Percentiles rank a stretch among this genome's conserved stretches.
These are phyloP conservation scores for Larimichthys polyactis DNA, from an alignment of 2,113 vertebrate genomes.

Conservation along the genomic window DNA sequence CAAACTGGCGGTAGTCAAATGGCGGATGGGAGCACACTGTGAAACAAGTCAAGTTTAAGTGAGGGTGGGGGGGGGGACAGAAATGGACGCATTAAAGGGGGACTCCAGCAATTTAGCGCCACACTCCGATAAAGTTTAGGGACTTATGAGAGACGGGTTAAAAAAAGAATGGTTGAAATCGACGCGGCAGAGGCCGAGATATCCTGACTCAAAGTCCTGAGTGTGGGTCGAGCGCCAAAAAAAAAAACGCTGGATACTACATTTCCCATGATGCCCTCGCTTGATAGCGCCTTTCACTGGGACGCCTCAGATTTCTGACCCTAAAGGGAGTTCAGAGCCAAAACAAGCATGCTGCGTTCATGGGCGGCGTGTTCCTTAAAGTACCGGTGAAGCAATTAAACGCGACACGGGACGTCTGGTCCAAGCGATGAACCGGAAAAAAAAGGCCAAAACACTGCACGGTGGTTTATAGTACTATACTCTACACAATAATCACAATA, in stretches of 20 bases:
- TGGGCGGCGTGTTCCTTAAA: slow-evolving; percentile 1
- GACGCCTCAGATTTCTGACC: neutral
- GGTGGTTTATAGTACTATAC: neutral
- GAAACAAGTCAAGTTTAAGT: slow-evolving; percentile 72
- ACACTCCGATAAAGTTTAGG: slow-evolving; percentile 34
- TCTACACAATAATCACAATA: neutral
- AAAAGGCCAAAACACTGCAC: neutral
- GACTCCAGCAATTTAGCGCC: neutral
- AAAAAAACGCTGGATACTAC: neutral
- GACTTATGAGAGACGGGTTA: neutral
- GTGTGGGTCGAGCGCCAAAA: neutral
- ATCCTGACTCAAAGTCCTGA: neutral
- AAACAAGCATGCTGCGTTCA: neutral
- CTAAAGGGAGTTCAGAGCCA: neutral
- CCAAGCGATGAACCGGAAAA: neutral
- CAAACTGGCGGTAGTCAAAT: slow-evolving; percentile 73
- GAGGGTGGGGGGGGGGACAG: slow-evolving; percentile 2
- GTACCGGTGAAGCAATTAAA: neutral
- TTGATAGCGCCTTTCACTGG: neutral
- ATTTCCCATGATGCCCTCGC: slow-evolving; percentile 39
- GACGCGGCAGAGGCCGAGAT: slow-evolving; percentile 10
- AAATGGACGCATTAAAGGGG: slow-evolving; percentile 53
- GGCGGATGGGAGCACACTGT: slow-evolving; percentile 69
- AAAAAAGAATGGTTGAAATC: slow-evolving; percentile 44
- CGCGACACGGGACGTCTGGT: neutral